These are phyloP conservation scores for Drosophila lacertosa DNA, from an alignment of 1,140 invertebrate genomes.

Conservation along the genomic window DNA sequence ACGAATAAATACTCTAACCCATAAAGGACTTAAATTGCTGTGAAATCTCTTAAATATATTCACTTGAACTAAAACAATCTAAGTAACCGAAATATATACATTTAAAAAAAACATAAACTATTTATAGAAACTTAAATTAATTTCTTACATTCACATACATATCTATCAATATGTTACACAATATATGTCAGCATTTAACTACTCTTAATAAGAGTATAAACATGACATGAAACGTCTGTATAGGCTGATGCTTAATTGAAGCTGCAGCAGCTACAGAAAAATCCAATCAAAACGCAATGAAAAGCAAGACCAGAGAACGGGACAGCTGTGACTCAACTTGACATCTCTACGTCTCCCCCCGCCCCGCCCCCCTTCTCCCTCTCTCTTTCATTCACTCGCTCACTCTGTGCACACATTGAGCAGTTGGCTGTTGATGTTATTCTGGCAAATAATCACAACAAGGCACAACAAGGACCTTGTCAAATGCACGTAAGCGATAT, in stretches of 20 bases:
- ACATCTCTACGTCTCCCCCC: not conserved
- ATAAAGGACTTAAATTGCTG: not conserved
- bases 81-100: too few relatives aligned
- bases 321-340: constrained; percentile 41
- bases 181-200: not conserved
- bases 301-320: constrained; percentile 46
- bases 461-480: constrained; percentile 67
- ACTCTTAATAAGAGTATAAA: constrained; percentile 9
- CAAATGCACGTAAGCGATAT: constrained; percentile 74
- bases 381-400: not conserved
- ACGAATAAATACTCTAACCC: not conserved
- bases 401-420: constrained; percentile 12
- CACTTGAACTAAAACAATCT: too few relatives aligned
- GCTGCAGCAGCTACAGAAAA: constrained; percentile 70
- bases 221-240: constrained; percentile 15
- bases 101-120: too few relatives aligned
- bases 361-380: not conserved
- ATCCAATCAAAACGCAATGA: constrained; percentile 81
- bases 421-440: constrained; percentile 72
- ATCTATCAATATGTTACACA: not conserved
- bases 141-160: too few relatives aligned
- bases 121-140: too few relatives aligned
- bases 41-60: too few relatives aligned
- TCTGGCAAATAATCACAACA: constrained; percentile 77
- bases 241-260: constrained; percentile 68